A percentile compares a stretch with the other conserved stretches of the same genome.
These are phyloP conservation scores for Siphamia tubifer DNA, from an alignment of 2,113 vertebrate species.

Conservation along the genomic window DNA sequence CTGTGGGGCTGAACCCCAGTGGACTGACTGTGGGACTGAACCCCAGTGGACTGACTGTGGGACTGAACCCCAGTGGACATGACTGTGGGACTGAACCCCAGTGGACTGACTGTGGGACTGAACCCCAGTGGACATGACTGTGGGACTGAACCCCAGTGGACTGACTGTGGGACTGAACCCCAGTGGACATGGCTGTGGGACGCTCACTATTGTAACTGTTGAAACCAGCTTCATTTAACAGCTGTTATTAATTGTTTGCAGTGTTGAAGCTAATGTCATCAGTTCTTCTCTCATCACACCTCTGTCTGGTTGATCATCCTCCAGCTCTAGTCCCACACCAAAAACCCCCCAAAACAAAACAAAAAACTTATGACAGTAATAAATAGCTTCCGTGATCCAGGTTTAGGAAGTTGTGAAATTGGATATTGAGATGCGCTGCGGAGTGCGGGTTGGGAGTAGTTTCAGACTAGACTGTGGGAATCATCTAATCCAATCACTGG, in stretches of 20 bases:
- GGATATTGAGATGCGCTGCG: conserved; percentile 71
- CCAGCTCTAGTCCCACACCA: conserved; percentile 31
- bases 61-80: too few species aligned
- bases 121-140: too few species aligned
- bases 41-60: too few species aligned
- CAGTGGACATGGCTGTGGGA: too few species aligned
- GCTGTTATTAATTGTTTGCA: neutral
- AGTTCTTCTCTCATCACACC: conserved; percentile 58
- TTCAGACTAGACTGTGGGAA: conserved; percentile 72
- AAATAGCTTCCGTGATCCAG: conserved; percentile 74
- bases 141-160: too few species aligned
- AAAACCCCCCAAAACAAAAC: conserved; percentile 67
- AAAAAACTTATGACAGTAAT: conserved; percentile 73
- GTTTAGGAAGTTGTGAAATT: conserved; percentile 81
- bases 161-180: too few species aligned
- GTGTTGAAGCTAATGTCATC: conserved; percentile 44
- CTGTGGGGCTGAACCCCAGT: too few species aligned
- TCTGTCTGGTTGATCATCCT: conserved; percentile 47
- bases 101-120: too few species aligned
- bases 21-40: too few species aligned
- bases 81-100: too few species aligned
- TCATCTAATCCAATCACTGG: conserved; percentile 66
- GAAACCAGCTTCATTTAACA: conserved; percentile 44
- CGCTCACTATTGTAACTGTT: too few species aligned
- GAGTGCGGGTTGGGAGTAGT: conserved; percentile 66